These are phyloP conservation scores for Crocidura indochinensis DNA, from an alignment of 2,797 vertebrate species.

Conservation along the genomic window DNA sequence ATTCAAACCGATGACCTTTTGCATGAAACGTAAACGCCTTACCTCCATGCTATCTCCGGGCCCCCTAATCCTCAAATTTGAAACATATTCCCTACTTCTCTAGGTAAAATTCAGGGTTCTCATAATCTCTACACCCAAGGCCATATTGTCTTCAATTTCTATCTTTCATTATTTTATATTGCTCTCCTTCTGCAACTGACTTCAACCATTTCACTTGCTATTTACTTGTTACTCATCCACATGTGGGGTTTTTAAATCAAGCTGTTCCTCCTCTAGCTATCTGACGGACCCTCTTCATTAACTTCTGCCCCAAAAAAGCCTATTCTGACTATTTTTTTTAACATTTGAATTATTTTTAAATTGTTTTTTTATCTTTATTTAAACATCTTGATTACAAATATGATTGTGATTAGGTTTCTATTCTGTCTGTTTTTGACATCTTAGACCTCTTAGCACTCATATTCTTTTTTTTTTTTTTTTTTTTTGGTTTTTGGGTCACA, in stretches of 20 bases:
- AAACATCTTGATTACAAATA: too few species aligned
- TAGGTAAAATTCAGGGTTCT: not conserved
- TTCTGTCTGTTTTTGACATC: too few species aligned
- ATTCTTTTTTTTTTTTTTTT: too few species aligned
- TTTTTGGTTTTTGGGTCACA: too few species aligned
- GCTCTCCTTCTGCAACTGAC: too few species aligned
- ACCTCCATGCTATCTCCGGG: too few species aligned
- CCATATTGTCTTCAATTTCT: not conserved
- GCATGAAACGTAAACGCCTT: too few species aligned
- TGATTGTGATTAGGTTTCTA: too few species aligned
- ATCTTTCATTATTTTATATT: not conserved
- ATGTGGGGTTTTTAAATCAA: not conserved
- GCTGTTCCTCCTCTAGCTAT: not conserved
- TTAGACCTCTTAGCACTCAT: not conserved
- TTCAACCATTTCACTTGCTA: not conserved
- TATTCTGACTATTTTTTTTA: not conserved
- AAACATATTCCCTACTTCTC: not conserved
- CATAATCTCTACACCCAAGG: not conserved
- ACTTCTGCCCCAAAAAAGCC: slow-evolving; percentile 32
- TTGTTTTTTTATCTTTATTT: too few species aligned
- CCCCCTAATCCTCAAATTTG: not conserved
- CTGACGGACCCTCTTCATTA: not conserved
- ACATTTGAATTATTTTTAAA: too few species aligned
- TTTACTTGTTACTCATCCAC: not conserved
- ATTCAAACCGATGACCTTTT: too few species aligned